Conservation (phyloP, 2,797 vertebrate genomes). For the Loriculus beryllinus region DNA sequence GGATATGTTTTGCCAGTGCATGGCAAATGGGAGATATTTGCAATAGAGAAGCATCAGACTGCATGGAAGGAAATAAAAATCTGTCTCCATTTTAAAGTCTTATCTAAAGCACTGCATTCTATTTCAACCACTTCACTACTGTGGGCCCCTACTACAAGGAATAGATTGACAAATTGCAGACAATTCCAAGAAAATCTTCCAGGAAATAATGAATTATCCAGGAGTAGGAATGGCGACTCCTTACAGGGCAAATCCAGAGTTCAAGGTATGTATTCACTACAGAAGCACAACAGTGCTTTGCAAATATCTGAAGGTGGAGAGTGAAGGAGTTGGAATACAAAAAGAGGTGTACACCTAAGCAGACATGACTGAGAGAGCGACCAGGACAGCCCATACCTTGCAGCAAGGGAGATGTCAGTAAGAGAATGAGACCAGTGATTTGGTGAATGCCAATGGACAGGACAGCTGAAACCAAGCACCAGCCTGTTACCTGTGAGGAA, state of each 20-base stretch:
- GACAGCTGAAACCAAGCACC: neutral
- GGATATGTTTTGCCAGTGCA: neutral
- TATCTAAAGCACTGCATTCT: neutral
- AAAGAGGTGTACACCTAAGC: neutral
- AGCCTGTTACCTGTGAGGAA: neutral
- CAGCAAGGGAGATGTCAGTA: accelerated
- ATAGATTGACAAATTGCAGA: neutral
- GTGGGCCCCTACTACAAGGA: neutral
- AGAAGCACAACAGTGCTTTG: neutral
- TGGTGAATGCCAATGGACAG: neutral
- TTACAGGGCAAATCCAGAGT: neutral
- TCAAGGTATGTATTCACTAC: neutral
- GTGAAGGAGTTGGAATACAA: neutral
- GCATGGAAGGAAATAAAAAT: neutral
- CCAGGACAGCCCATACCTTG: neutral
- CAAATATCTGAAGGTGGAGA: neutral
- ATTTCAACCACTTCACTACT: neutral
- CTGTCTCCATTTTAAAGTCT: neutral
- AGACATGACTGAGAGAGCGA: neutral
- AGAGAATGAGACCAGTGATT: neutral
- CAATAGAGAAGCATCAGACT: neutral
- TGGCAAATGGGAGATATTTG: neutral
- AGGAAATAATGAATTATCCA: neutral
- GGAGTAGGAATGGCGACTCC: neutral
- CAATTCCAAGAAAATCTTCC: neutral